phyloP scores from a whole-genome alignment of 1,140 invertebrate genomes.

The Euborellia annulipes region DNA sequence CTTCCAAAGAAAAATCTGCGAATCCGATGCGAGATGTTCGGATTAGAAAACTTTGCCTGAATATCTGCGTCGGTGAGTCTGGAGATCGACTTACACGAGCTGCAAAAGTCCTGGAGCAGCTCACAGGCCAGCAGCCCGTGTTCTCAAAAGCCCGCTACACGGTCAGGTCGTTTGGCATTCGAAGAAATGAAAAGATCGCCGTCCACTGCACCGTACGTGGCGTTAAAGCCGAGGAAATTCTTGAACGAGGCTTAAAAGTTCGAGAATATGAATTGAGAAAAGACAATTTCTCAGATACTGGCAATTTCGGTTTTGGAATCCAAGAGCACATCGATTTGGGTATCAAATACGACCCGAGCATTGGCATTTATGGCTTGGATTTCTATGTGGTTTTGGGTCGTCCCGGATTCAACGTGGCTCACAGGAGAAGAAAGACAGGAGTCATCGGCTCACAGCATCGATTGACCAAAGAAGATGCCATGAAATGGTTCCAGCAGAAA shows the following conservation, averaged over 20 bases:
- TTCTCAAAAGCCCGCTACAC: conserved; percentile 99
- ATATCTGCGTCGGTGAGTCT: conserved; percentile 99
- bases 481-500: conserved; percentile 99
- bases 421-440: conserved; percentile 80
- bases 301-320: conserved; percentile 99
- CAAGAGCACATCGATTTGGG: conserved; percentile 99
- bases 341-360: conserved; percentile 98
- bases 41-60: conserved; percentile 94
- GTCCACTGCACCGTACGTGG: conserved; percentile 98
- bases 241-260: conserved; percentile 95
- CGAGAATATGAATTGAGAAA: conserved; percentile 96
- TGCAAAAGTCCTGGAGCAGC: conserved; percentile 97
- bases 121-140: conserved; percentile 97
- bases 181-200: conserved; percentile 99
- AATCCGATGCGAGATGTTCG: conserved; percentile 95
- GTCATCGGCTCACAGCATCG: conserved; percentile 84
- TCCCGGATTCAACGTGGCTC: conserved; percentile 90
- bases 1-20: conserved; percentile 81
- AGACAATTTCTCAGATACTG: conserved; percentile 95
- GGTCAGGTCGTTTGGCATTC: conserved; percentile 96
- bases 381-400: conserved; percentile 97
- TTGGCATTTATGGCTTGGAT: conserved; percentile 98
- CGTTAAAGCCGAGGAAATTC: conserved; percentile 97
- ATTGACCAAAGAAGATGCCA: conserved; percentile 93
- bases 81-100: conserved; percentile 96